phyloP scores from a whole-genome alignment of 2,797 vertebrate genomes.

The Garrulus glandarius region DNA sequence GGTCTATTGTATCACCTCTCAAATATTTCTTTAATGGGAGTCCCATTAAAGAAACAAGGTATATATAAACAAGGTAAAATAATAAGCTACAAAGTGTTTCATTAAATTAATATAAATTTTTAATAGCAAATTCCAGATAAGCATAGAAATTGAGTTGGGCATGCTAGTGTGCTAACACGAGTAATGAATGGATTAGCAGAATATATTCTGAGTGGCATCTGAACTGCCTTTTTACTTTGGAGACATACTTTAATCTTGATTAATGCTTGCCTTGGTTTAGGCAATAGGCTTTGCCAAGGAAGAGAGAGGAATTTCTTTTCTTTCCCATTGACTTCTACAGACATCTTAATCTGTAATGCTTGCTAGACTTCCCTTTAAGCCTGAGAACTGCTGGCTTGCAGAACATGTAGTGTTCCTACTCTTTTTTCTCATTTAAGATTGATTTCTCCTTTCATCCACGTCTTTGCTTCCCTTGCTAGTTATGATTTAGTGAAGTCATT shows the following conservation, averaged over 20 bases:
- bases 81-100: neutral
- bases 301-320: neutral
- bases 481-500: neutral
- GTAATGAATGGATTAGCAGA: neutral
- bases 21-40: neutral
- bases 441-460: neutral
- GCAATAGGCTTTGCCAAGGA: neutral
- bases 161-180: neutral
- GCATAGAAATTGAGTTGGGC: neutral
- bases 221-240: neutral
- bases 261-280: neutral
- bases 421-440: neutral
- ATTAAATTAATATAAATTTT: constrained; percentile 5
- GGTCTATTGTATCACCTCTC: neutral
- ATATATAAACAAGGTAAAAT: neutral
- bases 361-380: neutral
- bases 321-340: neutral
- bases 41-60: neutral
- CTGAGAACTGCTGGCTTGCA: neutral
- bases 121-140: constrained; percentile 31
- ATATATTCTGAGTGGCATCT: neutral
- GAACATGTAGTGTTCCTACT: neutral
- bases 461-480: neutral
- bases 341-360: neutral
- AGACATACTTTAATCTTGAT: neutral